A percentile compares a stretch with the other conserved stretches of the same genome.
phyloP scores from a whole-genome alignment of 2,113 vertebrate genomes.

The Xenotilapia caudafasciata region DNA sequence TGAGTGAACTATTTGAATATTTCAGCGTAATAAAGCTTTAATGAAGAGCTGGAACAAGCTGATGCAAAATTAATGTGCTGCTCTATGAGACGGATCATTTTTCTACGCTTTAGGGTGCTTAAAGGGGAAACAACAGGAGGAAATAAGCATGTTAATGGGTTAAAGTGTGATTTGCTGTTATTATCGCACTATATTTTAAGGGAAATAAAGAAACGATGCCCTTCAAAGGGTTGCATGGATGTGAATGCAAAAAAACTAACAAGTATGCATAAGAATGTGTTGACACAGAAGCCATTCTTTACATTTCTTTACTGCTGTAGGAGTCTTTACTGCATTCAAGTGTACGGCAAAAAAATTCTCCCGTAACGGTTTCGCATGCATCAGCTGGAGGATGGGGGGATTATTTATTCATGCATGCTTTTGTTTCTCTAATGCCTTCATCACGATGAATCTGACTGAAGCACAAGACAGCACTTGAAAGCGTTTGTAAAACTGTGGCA shows the following conservation, averaged over 20 bases:
- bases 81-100: neutral
- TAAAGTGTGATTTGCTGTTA: neutral
- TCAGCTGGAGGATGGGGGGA: neutral
- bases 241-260: neutral
- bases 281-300: neutral
- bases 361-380: neutral
- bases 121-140: neutral
- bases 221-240: neutral
- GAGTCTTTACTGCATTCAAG: neutral
- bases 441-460: neutral
- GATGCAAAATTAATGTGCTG: neutral
- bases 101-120: neutral
- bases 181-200: neutral
- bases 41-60: neutral
- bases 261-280: neutral
- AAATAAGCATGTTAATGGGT: neutral
- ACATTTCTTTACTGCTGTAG: neutral
- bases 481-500: neutral
- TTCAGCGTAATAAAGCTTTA: neutral
- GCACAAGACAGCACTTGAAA: neutral
- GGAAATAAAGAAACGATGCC: neutral
- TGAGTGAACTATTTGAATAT: neutral
- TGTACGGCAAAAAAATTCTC: neutral
- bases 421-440: neutral
- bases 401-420: conserved; percentile 1